Percentiles rank a stretch among this genome's conserved stretches.
phyloP scores from a whole-genome alignment of 2,797 vertebrate genomes.

The Gallirallus australis region DNA sequence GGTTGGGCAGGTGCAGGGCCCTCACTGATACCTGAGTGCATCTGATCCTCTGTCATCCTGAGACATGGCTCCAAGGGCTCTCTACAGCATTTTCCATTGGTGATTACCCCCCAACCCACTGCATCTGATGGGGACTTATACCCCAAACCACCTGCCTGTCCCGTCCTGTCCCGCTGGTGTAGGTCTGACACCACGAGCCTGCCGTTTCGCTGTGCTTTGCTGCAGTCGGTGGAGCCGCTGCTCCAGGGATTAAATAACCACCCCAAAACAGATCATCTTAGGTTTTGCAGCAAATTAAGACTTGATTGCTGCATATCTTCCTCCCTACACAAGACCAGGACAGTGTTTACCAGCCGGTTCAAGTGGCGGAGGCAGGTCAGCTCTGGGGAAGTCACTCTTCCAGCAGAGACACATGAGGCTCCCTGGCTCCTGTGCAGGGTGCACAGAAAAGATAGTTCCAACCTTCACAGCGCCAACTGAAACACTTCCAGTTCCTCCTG shows the following conservation, averaged over 20 bases:
- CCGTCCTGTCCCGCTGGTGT: rapidly evolving
- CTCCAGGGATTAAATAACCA: neutral
- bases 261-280: neutral
- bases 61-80: neutral
- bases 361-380: neutral
- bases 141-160: neutral
- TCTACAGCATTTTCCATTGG: rapidly evolving
- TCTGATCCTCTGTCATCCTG: neutral
- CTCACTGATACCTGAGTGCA: rapidly evolving
- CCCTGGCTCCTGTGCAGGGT: neutral
- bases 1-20: rapidly evolving
- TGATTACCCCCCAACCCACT: neutral
- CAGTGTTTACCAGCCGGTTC: neutral
- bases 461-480: neutral
- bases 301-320: neutral
- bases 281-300: neutral
- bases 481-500: neutral
- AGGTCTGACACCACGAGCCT: neutral
- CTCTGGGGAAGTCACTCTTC: neutral
- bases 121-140: neutral
- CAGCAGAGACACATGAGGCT: neutral
- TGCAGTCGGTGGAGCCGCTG: neutral
- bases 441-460: neutral
- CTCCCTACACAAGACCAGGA: neutral
- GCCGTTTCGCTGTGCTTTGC: neutral